phyloP scores from a whole-genome alignment of 2,113 vertebrate genomes.

The Andinoacara biseriatus region DNA sequence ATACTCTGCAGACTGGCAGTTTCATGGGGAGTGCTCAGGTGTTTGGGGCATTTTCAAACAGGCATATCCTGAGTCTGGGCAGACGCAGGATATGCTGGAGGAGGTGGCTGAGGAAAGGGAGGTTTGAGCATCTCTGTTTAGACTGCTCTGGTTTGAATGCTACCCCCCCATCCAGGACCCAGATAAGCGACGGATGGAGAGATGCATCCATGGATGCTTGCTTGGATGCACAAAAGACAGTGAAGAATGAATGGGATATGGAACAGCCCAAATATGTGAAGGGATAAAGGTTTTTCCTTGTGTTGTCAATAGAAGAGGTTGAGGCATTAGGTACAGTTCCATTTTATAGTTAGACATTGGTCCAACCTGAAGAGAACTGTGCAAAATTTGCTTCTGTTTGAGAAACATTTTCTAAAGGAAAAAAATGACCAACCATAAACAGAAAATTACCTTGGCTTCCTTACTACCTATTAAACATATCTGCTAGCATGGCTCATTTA shows the following conservation, averaged over 20 bases:
- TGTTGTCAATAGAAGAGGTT: neutral
- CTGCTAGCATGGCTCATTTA: neutral
- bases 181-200: neutral
- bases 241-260: neutral
- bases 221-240: neutral
- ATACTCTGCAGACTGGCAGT: neutral
- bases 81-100: neutral
- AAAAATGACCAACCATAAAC: neutral
- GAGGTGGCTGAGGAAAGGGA: neutral
- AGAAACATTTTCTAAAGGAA: too few relatives aligned
- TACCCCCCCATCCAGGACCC: neutral
- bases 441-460: neutral
- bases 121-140: neutral
- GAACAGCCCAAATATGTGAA: neutral
- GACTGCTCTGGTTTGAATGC: neutral
- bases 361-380: neutral
- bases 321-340: rapidly evolving
- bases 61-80: too few relatives aligned
- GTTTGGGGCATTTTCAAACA: neutral
- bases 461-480: neutral
- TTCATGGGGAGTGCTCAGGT: rapidly evolving
- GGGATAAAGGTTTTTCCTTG: neutral
- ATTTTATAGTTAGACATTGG: neutral
- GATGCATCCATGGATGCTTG: neutral
- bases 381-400: neutral